Evolutionary conservation across 2,888 invertebrate species (phyloP).

Genomic region (Actias luna): DNA sequence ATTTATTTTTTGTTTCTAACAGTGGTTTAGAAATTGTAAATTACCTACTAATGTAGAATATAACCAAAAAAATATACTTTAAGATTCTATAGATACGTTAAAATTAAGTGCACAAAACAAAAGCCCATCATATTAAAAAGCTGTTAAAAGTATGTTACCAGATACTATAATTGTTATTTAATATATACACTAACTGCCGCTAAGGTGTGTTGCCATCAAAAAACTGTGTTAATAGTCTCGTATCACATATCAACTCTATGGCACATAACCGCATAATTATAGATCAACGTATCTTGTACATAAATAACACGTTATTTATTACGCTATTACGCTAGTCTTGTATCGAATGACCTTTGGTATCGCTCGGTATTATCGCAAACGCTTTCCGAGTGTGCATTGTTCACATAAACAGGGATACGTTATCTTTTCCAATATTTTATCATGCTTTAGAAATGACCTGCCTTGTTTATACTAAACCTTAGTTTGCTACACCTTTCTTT

Average conservation of each 20-base stretch:
- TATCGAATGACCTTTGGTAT: constrained; percentile 50
- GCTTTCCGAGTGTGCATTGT: constrained; percentile 48
- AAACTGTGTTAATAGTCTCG: constrained; percentile 45
- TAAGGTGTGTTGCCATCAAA: constrained; percentile 16
- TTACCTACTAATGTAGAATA: no score
- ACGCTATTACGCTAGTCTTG: constrained; percentile 38
- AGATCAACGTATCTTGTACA: constrained; percentile 28
- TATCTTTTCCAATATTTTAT: constrained; percentile 51
- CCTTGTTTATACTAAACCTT: constrained; percentile 14
- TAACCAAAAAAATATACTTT: no score
- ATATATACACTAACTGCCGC: neutral
- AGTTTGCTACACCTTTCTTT: neutral
- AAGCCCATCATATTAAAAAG: neutral
- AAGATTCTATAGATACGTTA: neutral
- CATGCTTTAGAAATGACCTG: constrained; percentile 41
- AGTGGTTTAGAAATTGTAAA: no score
- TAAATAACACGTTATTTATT: constrained; percentile 42
- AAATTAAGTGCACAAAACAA: neutral
- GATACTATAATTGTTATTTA: neutral
- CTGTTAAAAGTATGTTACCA: neutral
- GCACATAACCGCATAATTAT: constrained; percentile 32
- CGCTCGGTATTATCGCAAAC: constrained; percentile 45
- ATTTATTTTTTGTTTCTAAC: no score
- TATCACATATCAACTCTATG: constrained; percentile 28
- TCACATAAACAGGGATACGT: constrained; percentile 45